Conservation (phyloP, 2,888 invertebrate genomes). For the Cantharis flavilabris region DNA sequence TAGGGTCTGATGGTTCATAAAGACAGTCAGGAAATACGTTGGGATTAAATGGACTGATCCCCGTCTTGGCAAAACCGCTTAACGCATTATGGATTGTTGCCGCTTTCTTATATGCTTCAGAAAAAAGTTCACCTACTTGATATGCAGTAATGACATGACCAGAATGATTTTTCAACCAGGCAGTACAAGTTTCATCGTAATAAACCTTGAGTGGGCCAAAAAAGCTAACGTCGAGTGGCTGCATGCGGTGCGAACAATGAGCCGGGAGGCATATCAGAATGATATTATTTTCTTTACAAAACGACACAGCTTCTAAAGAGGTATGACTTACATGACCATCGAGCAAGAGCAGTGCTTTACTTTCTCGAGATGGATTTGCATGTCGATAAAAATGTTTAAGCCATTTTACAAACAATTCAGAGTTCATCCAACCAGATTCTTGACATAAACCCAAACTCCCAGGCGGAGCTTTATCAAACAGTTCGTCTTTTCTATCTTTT, state of each 20-base stretch:
- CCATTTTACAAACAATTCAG: conserved; percentile 21
- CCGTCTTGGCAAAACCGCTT: conserved; percentile 6
- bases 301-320: conserved; percentile 9
- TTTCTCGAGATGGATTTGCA: neutral
- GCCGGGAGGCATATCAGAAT: neutral
- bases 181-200: neutral
- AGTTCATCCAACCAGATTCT: conserved; percentile 21
- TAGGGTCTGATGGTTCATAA: conserved; percentile 11
- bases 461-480: conserved; percentile 24
- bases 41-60: conserved; percentile 7
- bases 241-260: conserved; percentile 7
- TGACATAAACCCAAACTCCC: conserved; percentile 8
- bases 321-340: conserved; percentile 18
- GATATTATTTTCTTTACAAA: neutral
- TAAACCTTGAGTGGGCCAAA: conserved; percentile 9
- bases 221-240: conserved; percentile 9
- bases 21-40: conserved; percentile 5
- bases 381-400: conserved; percentile 14
- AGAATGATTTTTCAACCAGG: conserved; percentile 9
- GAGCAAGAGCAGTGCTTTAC: conserved; percentile 16
- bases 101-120: conserved; percentile 1
- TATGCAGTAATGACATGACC: neutral
- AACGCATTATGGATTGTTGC: conserved; percentile 6
- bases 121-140: neutral
- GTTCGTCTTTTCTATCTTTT: conserved; percentile 31